A percentile compares a stretch with the other conserved stretches of the same genome.
Evolutionary conservation across 2,888 invertebrate genomes (phyloP).

Genomic region (Trichacis sp.): DNA sequence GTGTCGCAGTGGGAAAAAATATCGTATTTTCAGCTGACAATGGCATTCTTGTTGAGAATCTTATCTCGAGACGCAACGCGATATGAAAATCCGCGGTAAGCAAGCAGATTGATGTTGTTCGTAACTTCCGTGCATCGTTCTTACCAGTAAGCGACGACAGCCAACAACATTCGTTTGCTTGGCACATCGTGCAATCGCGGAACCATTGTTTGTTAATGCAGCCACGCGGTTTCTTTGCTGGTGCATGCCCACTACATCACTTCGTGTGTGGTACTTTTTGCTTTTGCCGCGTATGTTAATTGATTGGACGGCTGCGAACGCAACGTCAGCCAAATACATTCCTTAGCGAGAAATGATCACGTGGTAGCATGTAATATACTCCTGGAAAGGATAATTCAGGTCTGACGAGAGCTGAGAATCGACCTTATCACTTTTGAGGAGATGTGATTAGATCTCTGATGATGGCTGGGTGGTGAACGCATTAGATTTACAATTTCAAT

Average conservation of each 20-base stretch:
- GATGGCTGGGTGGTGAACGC: no score
- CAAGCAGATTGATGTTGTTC: constrained; percentile 33
- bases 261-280: constrained; percentile 35
- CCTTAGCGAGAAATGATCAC: no score
- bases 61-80: neutral
- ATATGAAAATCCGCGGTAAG: constrained; percentile 18
- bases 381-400: no score
- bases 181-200: constrained; percentile 40
- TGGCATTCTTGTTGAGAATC: neutral
- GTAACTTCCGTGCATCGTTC: constrained; percentile 39
- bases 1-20: neutral
- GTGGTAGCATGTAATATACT: no score
- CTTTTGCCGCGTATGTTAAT: neutral
- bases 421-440: no score
- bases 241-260: constrained; percentile 29
- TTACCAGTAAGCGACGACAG: constrained; percentile 36
- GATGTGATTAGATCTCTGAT: no score
- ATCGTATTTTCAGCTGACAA: neutral
- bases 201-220: constrained; percentile 62
- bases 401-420: no score
- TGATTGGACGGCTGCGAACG: neutral
- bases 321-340: no score
- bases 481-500: no score
- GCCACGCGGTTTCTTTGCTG: constrained; percentile 45
- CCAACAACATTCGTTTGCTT: constrained; percentile 44